Evolutionary conservation across 2,888 invertebrate species (phyloP).

Genomic region (Amphipoea lucens): DNA sequence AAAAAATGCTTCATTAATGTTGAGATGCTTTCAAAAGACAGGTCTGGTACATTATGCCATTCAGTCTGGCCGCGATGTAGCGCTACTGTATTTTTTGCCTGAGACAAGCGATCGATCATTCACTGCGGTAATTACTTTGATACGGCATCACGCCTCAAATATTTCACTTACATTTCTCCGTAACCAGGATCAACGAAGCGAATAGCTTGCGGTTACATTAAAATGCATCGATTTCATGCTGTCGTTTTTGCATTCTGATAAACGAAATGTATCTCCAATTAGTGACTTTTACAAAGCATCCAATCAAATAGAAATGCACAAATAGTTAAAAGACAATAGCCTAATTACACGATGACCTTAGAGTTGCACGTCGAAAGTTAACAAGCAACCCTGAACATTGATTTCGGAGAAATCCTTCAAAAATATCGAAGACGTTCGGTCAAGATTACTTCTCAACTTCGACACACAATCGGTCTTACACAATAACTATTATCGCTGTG

Average conservation of each 20-base stretch:
- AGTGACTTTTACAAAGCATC: constrained; percentile 80
- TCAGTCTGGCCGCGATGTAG: constrained; percentile 23
- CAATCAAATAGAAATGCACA: constrained; percentile 82
- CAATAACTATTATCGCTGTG: constrained; percentile 89
- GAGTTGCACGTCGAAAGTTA: constrained; percentile 72
- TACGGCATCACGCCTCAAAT: constrained; percentile 47
- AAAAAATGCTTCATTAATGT: constrained; percentile 71
- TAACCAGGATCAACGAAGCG: constrained; percentile 48
- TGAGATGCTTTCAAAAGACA: constrained; percentile 73
- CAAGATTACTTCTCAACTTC: constrained; percentile 79
- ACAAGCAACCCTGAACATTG: constrained; percentile 76
- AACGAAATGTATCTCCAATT: constrained; percentile 51
- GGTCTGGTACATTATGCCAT: constrained; percentile 36
- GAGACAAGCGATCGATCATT: constrained; percentile 47
- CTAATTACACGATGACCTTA: constrained; percentile 81
- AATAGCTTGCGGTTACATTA: constrained; percentile 47
- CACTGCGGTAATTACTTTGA: constrained; percentile 43
- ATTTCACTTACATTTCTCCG: constrained; percentile 40
- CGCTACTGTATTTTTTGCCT: constrained; percentile 36
- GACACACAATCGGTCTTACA: constrained; percentile 79
- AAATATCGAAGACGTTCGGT: constrained; percentile 56
- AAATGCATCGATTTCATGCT: constrained; percentile 55
- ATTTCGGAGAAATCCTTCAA: constrained; percentile 44
- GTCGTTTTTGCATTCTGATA: constrained; percentile 42
- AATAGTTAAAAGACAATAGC: constrained; percentile 79